Conservation (phyloP, 2,797 vertebrate species). For the Hippopotamyrus pictus region DNA sequence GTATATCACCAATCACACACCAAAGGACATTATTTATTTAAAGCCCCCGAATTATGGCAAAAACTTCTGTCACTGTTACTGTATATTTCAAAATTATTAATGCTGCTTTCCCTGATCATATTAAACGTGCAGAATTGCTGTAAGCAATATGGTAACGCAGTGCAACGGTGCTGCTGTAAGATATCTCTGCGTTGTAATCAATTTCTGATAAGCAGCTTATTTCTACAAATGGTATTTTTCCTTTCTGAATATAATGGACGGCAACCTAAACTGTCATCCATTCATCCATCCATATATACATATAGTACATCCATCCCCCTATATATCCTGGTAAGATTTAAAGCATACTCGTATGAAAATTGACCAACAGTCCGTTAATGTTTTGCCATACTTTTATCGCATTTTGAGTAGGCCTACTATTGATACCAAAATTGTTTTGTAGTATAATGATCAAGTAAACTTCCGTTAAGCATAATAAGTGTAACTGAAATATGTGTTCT, state of each 20-base stretch:
- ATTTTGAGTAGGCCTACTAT: neutral
- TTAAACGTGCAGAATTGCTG: neutral
- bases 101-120: neutral
- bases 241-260: neutral
- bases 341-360: neutral
- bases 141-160: neutral
- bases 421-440: neutral
- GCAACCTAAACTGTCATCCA: neutral
- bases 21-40: neutral
- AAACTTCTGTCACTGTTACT: neutral
- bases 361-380: neutral
- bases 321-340: neutral
- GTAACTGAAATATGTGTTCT: neutral
- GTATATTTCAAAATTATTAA: neutral
- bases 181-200: neutral
- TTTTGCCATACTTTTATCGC: neutral
- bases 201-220: neutral
- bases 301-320: neutral
- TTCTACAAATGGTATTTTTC: neutral
- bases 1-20: constrained; percentile 17
- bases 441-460: neutral
- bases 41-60: neutral
- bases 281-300: neutral
- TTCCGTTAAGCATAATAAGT: neutral
- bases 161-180: neutral